Conservation (phyloP, 30 jellyfish, hydroid and myxozoan species). For the Chrysaora quinquecirrha region DNA sequence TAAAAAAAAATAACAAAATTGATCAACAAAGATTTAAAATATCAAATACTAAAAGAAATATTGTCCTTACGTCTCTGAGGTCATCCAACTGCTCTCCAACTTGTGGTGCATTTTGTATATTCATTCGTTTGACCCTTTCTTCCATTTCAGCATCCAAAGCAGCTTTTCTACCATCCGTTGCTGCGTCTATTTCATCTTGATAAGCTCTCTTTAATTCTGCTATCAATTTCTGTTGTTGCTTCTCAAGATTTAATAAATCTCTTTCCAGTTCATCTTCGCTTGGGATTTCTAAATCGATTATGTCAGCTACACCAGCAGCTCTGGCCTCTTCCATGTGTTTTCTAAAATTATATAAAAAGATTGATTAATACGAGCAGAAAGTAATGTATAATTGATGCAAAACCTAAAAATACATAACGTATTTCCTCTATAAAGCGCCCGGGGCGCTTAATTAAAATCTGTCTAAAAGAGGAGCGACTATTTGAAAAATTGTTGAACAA, state of each 20-base stretch:
- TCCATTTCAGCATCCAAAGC: conserved; percentile 77
- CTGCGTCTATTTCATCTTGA: conserved; percentile 74
- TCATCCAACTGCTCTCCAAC: conserved; percentile 75
- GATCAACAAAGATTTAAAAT: too few species aligned
- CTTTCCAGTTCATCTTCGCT: conserved; percentile 75
- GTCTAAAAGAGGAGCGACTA: too few species aligned
- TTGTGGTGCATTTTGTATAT: conserved; percentile 50
- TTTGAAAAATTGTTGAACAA: too few species aligned
- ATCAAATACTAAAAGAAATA: too few species aligned
- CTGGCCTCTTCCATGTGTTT: conserved; percentile 85
- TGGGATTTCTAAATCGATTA: conserved; percentile 64
- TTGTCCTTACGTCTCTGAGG: conserved; percentile 47
- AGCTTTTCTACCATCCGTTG: conserved; percentile 37
- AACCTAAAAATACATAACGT: too few species aligned
- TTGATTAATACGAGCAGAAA: neutral
- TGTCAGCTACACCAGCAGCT: conserved; percentile 84
- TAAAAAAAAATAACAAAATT: too few species aligned
- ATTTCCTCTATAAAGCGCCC: too few species aligned
- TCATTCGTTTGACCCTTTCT: conserved; percentile 64
- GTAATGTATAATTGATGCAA: neutral
- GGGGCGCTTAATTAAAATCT: too few species aligned
- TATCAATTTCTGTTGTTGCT: conserved; percentile 84
- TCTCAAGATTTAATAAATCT: conserved; percentile 66
- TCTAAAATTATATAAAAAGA: conserved; percentile 13
- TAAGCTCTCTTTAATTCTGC: conserved; percentile 83